Evolutionary conservation across 2,113 vertebrate species (phyloP).

Genomic region (Cyanistes caeruleus): DNA sequence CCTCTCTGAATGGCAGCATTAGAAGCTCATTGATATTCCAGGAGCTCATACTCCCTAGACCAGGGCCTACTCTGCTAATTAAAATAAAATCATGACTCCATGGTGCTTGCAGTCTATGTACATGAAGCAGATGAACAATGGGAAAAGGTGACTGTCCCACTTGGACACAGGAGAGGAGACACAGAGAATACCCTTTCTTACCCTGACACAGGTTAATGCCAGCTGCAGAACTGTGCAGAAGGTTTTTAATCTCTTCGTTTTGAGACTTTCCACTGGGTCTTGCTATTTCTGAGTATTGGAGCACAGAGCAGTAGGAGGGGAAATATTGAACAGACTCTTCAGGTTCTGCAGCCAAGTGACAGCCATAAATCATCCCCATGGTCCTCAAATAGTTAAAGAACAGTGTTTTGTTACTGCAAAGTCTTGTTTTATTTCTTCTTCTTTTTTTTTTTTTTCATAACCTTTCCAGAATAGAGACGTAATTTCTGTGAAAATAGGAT

Average conservation of each 20-base stretch:
- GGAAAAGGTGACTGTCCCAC: background rate
- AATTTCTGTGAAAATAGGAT: background rate
- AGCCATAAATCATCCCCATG: too few relatives aligned
- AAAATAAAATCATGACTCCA: background rate
- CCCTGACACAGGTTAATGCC: background rate
- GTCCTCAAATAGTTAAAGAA: background rate
- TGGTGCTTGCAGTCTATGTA: background rate
- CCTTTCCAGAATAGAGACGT: fast-evolving
- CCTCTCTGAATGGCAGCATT: background rate
- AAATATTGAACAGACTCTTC: too few relatives aligned
- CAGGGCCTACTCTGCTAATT: background rate
- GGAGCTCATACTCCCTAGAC: background rate
- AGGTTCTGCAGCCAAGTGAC: too few relatives aligned
- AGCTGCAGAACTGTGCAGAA: too few relatives aligned
- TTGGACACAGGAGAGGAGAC: background rate
- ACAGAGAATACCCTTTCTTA: background rate
- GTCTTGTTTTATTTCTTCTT: background rate
- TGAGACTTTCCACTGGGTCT: too few relatives aligned
- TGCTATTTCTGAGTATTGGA: too few relatives aligned
- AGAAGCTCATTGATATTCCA: background rate
- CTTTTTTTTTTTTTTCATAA: background rate
- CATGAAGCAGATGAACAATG: background rate
- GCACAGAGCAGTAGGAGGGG: too few relatives aligned
- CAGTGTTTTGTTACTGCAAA: background rate
- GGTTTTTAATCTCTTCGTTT: too few relatives aligned